Percentiles rank a stretch among this genome's conserved stretches.
Evolutionary conservation across 2,888 invertebrate genomes (phyloP).

Genomic region (Carpatolechia fugitivella): DNA sequence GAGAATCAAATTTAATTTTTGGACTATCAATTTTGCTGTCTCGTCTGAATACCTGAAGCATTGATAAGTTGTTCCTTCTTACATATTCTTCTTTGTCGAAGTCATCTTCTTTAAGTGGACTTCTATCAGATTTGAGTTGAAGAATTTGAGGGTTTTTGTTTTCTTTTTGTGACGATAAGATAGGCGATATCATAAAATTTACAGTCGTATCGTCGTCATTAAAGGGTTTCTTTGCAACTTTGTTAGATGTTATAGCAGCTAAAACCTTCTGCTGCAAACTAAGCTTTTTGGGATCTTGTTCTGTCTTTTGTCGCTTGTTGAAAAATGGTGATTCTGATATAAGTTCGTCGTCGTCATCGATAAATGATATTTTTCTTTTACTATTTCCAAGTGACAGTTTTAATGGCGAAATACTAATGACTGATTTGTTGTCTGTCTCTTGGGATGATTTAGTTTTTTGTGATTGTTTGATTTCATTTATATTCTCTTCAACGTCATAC

Average conservation of each 20-base stretch:
- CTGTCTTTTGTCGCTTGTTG: slow-evolving; percentile 54
- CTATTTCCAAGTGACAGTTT: slow-evolving; percentile 30
- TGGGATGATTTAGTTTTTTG: background rate
- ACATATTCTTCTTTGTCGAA: slow-evolving; percentile 25
- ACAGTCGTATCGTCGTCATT: slow-evolving; percentile 33
- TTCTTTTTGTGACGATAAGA: slow-evolving; percentile 23
- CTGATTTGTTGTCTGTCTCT: background rate
- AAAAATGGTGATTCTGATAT: slow-evolving; percentile 60
- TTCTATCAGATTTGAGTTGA: slow-evolving; percentile 1
- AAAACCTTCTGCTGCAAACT: slow-evolving; percentile 57
- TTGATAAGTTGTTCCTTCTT: slow-evolving; percentile 36
- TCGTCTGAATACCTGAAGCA: slow-evolving; percentile 53
- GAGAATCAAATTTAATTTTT: slow-evolving; percentile 34
- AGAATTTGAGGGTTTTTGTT: slow-evolving; percentile 33
- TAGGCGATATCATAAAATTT: slow-evolving; percentile 37
- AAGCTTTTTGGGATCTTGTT: slow-evolving; percentile 32
- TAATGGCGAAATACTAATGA: background rate
- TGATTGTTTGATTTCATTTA: slow-evolving; percentile 17
- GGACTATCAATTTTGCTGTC: slow-evolving; percentile 40
- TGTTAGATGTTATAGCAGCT: slow-evolving; percentile 47
- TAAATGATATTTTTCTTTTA: slow-evolving; percentile 48
- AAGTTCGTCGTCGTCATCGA: slow-evolving; percentile 33
- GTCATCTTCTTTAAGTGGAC: background rate
- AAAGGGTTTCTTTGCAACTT: slow-evolving; percentile 24
- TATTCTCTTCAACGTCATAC: slow-evolving; percentile 36